Evolutionary conservation across 2,888 invertebrate species (phyloP), one percentile per base, ranked within the genome.

Genomic region (Macaria liturata): DNA sequence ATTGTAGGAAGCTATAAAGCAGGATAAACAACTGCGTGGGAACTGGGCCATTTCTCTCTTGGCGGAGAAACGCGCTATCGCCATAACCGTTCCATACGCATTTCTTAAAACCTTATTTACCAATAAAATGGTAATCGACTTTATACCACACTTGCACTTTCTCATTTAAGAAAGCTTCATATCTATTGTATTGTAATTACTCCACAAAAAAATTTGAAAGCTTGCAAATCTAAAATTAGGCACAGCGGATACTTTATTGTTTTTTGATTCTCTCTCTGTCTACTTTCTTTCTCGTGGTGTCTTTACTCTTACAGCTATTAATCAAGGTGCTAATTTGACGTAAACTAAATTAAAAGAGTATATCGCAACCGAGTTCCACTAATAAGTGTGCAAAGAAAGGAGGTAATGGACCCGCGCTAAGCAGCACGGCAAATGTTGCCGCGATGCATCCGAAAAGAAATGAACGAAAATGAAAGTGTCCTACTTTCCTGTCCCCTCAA

Each of bases 401-500:
- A 84, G 83, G 84, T 84, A 83, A 84, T 78, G 83, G 81, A 81
- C 78, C 82, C 83, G 79, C 75, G 85, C 78, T 84, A 84, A 85
- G 82, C 83, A 81, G 81, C 79, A 75, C 79, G 76, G 81, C 79
- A 84, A 86, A 84, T 81, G 82, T 78, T 80, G 55, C 55, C 52
- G 59, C 77, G 78, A 76, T 87, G 87, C 87, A 90, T 88, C 88
- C 84, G 84, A 91, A 90, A 90, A 90, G 88, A 90, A 90, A 89
- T 86, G 84, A 90, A 90, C 86, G 91, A 91, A 88, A 91, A 89
- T 86, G 91, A 91, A 91, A 91, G 91, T 91, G 89, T 76, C 91
- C 91, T 69, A 90, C 85, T 82, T 91, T 72, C 75, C 67, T 76
- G 77, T 69, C 71, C 79, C 75, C 79, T 74, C 78, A 69, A 80